Evolutionary conservation across 2,113 vertebrate genomes (phyloP).

Genomic region (Pseudopodoces humilis): DNA sequence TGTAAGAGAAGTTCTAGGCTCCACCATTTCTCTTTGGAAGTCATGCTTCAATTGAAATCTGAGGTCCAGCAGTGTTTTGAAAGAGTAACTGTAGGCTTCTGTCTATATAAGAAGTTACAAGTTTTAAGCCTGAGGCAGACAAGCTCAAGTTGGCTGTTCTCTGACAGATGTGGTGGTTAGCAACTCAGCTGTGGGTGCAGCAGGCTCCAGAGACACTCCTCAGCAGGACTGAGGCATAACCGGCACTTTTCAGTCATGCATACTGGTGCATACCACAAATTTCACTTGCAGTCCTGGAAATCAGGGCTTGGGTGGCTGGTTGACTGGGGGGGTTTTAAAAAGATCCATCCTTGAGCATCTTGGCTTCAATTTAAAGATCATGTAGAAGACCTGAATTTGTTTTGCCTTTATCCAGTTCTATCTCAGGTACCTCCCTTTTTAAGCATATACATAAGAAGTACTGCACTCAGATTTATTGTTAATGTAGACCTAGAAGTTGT

Average conservation of each 20-base stretch:
- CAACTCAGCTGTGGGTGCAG: fast-evolving
- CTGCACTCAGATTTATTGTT: neutral
- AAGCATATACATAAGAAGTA: neutral
- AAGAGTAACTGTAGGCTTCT: neutral
- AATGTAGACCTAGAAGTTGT: neutral
- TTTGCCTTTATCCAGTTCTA: neutral
- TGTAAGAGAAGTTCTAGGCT: neutral
- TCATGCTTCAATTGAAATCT: neutral
- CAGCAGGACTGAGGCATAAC: fast-evolving
- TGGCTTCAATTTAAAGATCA: neutral
- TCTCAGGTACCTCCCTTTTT: neutral
- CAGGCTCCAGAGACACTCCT: neutral
- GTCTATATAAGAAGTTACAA: neutral
- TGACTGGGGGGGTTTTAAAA: neutral
- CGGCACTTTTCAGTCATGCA: neutral
- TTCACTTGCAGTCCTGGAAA: neutral
- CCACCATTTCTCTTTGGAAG: neutral
- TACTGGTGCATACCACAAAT: neutral
- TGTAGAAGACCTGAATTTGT: neutral
- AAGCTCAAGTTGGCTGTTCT: neutral
- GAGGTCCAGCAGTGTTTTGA: neutral
- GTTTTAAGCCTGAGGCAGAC: neutral
- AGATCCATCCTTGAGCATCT: neutral
- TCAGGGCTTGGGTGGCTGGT: neutral
- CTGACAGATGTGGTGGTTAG: neutral